phyloP scores from a whole-genome alignment of 2,797 vertebrate genomes.

The Neosilurus hyrtlii region DNA sequence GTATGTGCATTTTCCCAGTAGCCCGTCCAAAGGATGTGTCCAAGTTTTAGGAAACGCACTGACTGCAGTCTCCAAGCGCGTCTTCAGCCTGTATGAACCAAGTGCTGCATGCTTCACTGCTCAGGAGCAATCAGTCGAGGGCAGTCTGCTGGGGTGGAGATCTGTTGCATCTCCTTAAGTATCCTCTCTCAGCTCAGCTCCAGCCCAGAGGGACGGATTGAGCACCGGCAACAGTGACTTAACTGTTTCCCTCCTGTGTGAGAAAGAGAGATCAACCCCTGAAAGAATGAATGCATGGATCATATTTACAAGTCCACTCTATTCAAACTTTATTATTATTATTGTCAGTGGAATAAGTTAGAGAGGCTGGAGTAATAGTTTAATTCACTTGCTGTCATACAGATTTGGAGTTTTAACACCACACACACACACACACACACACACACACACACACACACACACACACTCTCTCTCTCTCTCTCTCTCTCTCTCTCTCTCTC shows the following conservation, averaged over 20 bases:
- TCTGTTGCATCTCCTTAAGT: constrained; percentile 70
- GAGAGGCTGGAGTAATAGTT: too few species aligned
- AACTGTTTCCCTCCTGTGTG: constrained; percentile 64
- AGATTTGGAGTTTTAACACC: background rate
- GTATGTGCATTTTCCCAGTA: constrained; percentile 28
- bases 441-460: too few species aligned
- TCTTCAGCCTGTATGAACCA: background rate
- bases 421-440: too few species aligned
- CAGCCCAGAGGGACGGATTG: constrained; percentile 62
- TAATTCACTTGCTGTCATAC: background rate
- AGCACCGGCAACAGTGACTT: constrained; percentile 61
- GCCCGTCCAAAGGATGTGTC: constrained; percentile 19
- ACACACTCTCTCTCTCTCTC: too few species aligned
- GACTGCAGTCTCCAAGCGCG: background rate
- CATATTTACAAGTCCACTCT: too few species aligned
- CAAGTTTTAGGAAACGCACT: background rate
- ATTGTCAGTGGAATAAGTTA: background rate
- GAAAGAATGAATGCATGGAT: background rate
- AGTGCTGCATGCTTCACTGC: background rate
- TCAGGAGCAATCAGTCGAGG: constrained; percentile 48
- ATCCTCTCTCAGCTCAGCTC: constrained; percentile 61
- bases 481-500: too few species aligned
- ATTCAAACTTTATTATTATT: background rate
- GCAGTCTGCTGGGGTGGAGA: constrained; percentile 61
- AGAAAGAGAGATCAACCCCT: background rate